phyloP scores from a whole-genome alignment of 2,888 invertebrate species.

The Drosophila algonquin region DNA sequence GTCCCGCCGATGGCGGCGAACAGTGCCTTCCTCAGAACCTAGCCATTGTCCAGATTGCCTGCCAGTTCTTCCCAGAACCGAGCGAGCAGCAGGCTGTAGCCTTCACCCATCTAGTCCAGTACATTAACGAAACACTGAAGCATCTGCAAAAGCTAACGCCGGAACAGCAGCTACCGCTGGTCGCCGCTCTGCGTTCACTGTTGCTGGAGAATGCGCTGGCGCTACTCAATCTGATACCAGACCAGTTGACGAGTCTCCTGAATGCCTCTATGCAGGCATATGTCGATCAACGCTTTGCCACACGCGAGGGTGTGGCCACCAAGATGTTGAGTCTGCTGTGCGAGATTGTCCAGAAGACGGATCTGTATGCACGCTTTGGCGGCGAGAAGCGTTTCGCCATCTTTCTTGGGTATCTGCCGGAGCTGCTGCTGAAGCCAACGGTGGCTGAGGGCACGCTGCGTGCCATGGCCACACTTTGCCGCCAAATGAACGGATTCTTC shows the following conservation, averaged over 20 bases:
- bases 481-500: constrained; percentile 85
- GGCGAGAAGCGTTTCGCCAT: constrained; percentile 83
- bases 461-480: constrained; percentile 86
- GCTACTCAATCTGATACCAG: constrained; percentile 59
- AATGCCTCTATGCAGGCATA: constrained; percentile 69
- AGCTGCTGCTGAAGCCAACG: constrained; percentile 85
- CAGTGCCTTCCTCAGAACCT: constrained; percentile 86
- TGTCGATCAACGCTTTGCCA: constrained; percentile 66
- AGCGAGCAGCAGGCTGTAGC: constrained; percentile 31
- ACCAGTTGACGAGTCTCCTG: constrained; percentile 74
- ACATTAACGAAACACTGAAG: constrained; percentile 41
- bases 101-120: constrained; percentile 51
- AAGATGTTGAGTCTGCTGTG: constrained; percentile 84
- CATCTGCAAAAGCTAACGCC: constrained; percentile 46
- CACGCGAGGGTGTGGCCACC: constrained; percentile 77
- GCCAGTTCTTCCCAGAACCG: constrained; percentile 79
- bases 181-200: constrained; percentile 67
- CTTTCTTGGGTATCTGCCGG: constrained; percentile 86
- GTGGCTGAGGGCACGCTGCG: constrained; percentile 85
- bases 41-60: constrained; percentile 85
- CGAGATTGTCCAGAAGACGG: constrained; percentile 84
- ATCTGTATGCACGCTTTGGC: constrained; percentile 79
- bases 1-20: constrained; percentile 77
- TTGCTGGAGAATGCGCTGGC: constrained; percentile 67
- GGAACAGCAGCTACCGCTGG: constrained; percentile 66